Evolutionary conservation across 2,797 vertebrate genomes (phyloP).

Genomic region (Anableps anableps): DNA sequence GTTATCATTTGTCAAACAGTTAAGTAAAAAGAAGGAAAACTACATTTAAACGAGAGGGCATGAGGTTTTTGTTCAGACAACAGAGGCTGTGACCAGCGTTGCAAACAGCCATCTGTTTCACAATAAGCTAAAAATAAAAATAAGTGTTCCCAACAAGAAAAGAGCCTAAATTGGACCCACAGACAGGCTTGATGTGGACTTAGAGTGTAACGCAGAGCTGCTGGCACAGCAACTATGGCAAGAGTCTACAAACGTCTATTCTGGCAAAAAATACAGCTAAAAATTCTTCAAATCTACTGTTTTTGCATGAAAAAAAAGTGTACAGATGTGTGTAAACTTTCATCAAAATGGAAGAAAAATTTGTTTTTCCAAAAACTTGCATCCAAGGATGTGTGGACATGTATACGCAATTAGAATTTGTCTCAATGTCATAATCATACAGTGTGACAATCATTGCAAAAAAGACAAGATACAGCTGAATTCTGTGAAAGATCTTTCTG

Average conservation of each 20-base stretch:
- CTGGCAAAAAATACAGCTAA: constrained; percentile 33
- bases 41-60: background rate
- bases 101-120: constrained; percentile 16
- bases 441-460: background rate
- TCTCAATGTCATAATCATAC: background rate
- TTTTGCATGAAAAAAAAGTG: background rate
- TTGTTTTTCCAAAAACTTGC: background rate
- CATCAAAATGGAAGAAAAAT: constrained; percentile 1
- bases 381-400: background rate
- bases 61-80: constrained; percentile 2
- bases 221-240: constrained; percentile 51
- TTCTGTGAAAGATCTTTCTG: background rate
- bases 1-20: constrained; percentile 5
- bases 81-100: background rate
- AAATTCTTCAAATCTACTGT: constrained; percentile 4
- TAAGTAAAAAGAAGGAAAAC: background rate
- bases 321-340: background rate
- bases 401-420: background rate
- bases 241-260: constrained; percentile 26
- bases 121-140: constrained; percentile 22
- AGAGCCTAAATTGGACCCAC: constrained; percentile 4
- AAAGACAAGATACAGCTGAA: background rate
- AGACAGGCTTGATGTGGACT: constrained; percentile 10
- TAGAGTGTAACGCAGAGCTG: background rate
- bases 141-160: constrained; percentile 12